Base-by-base conservation (phyloP, 2,797 vertebrate genomes). In the Spizella passerina region DNA sequence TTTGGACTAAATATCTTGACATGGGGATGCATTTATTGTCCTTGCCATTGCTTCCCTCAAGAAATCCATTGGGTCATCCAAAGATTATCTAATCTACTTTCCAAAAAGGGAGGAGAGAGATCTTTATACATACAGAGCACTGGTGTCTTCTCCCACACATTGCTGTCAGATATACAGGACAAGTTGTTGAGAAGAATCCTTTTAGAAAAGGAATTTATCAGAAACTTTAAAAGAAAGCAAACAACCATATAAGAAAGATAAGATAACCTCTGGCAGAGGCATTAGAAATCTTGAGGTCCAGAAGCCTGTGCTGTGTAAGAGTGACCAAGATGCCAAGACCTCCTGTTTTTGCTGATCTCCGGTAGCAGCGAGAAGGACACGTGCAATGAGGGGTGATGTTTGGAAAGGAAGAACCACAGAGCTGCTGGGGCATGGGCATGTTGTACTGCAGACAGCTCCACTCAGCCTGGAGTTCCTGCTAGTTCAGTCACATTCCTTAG, bases 41-140 rank as follows among this genome's bases (percentile, higher is more conserved):
- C 66, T 89, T 82, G 86, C 81, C 95, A 49, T 57, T 87, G 49
- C 86, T 93, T 70, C 78, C 85, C 91, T 88, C 32, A 52, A 91
- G 83, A 93, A 92, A 82, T 64, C 69, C 61, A 29, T 46, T 85
- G 71, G 93, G 78, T 93, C 86, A 84, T 80, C 86, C 79, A 83
- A 92, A 96, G 65, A 96, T 91, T 87, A 69, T 63, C 61, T 93
- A 70, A 59, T 83, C 77, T 90, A 29, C 49, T 84, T 56, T 90
- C 87, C 69, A 66, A n/a, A 93, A 91, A 66, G 43, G 30, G 66
- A 86, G 63, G 55, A n/a, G 55, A 10, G 4, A 9, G 15, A 50
- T 43, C 34, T 81, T 94, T 70, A n/a, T 50, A 34, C 7, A 8
- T 49, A 49, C 23, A 87, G 49, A 88, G 41, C 22, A 7, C 72